Evolutionary conservation across 2,113 vertebrate genomes (phyloP).

Genomic region (Dolichallabes microphthalmus): DNA sequence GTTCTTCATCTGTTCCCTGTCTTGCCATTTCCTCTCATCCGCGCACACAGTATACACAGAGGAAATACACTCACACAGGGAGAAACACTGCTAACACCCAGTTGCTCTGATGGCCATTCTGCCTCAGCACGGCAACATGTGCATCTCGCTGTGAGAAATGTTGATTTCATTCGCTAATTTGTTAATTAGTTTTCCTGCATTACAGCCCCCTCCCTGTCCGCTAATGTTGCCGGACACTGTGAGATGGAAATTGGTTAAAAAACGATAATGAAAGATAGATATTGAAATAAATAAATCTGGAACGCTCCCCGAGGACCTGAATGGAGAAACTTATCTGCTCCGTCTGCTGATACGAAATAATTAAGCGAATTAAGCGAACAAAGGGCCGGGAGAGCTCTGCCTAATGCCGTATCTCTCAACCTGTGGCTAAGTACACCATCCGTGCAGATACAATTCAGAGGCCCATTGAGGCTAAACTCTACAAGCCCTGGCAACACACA

Average conservation of each 20-base stretch:
- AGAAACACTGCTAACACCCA: slow-evolving; percentile 33
- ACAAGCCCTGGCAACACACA: slow-evolving; percentile 32
- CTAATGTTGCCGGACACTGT: slow-evolving; percentile 52
- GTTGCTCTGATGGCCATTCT: slow-evolving; percentile 1
- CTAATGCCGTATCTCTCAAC: slow-evolving; percentile 69
- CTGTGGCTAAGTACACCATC: slow-evolving; percentile 65
- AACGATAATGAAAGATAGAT: slow-evolving; percentile 55
- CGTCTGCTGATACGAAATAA: slow-evolving; percentile 70
- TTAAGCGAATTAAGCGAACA: slow-evolving; percentile 75
- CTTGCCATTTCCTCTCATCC: not conserved
- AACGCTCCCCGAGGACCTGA: slow-evolving; percentile 59
- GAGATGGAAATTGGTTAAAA: slow-evolving; percentile 54
- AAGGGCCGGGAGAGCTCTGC: slow-evolving; percentile 66
- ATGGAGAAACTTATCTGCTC: slow-evolving; percentile 64
- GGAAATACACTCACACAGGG: not conserved
- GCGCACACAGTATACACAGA: not conserved
- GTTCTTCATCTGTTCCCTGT: not conserved
- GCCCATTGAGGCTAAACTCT: slow-evolving; percentile 52
- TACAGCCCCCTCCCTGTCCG: slow-evolving; percentile 15
- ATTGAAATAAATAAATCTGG: slow-evolving; percentile 67
- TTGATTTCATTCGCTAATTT: slow-evolving; percentile 40
- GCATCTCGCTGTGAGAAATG: slow-evolving; percentile 34
- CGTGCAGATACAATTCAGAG: slow-evolving; percentile 57
- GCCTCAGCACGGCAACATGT: not conserved
- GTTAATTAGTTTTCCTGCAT: slow-evolving; percentile 45